phyloP scores from a whole-genome alignment of 2,113 vertebrate species.

The Nymphicus hollandicus region DNA sequence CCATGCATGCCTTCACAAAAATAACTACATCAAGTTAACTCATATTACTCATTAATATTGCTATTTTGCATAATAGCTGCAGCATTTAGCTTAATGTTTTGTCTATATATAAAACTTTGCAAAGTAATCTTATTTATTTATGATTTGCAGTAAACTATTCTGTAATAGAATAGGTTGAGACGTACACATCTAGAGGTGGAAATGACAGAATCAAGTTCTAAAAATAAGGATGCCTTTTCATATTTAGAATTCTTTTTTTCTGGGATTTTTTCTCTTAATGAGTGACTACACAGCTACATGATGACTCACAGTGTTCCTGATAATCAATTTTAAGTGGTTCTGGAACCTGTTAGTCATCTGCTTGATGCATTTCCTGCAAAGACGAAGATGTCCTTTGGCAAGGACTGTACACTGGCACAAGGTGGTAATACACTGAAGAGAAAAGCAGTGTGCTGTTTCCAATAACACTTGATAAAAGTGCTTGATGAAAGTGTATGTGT shows the following conservation, averaged over 20 bases:
- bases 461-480: background rate
- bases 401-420: background rate
- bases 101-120: background rate
- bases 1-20: background rate
- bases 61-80: background rate
- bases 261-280: background rate
- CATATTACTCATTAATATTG: background rate
- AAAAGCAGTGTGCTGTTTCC: background rate
- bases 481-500: background rate
- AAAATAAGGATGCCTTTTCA: background rate
- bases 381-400: background rate
- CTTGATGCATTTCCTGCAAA: slow-evolving; percentile 2
- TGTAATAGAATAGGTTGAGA: background rate
- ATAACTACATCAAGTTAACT: background rate
- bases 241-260: background rate
- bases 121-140: background rate
- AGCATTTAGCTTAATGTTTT: background rate
- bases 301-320: background rate
- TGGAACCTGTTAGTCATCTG: background rate
- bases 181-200: background rate
- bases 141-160: background rate
- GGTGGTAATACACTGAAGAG: background rate
- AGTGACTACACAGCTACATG: background rate
- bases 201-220: background rate
- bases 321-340: background rate